A percentile compares a stretch with the other conserved stretches of the same genome.
phyloP scores from a whole-genome alignment of 2,797 vertebrate genomes.

The Melanotaenia maccullochi region DNA sequence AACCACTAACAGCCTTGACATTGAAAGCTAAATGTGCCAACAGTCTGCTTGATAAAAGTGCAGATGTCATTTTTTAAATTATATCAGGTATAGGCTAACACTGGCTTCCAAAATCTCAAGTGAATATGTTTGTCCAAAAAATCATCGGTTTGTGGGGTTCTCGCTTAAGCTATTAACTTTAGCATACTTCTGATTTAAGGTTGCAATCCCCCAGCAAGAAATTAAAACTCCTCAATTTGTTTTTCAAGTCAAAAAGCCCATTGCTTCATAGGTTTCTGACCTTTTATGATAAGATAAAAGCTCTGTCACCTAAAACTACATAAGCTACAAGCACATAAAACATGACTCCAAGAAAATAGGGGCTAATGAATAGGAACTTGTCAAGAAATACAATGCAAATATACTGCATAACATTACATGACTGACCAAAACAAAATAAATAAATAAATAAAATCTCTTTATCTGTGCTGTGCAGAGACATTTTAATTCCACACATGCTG shows the following conservation, averaged over 20 bases:
- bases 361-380: neutral
- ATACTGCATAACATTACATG: neutral
- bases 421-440: neutral
- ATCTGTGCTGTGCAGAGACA: conserved; percentile 1
- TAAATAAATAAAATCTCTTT: neutral
- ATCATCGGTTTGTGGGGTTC: neutral
- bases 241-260: neutral
- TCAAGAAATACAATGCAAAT: neutral
- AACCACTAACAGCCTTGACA: neutral
- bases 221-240: neutral
- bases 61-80: neutral
- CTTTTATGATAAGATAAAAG: neutral
- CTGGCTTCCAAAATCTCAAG: neutral
- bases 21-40: neutral
- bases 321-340: neutral
- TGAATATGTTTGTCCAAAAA: neutral
- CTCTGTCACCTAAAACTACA: neutral
- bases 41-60: neutral
- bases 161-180: no score
- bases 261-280: neutral
- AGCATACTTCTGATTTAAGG: neutral
- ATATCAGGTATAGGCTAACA: neutral
- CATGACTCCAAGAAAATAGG: neutral
- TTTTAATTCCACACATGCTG: conserved; percentile 13
- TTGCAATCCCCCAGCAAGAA: neutral